phyloP scores from a whole-genome alignment of 2,888 invertebrate genomes.

The Gisinianus flammeolus region DNA sequence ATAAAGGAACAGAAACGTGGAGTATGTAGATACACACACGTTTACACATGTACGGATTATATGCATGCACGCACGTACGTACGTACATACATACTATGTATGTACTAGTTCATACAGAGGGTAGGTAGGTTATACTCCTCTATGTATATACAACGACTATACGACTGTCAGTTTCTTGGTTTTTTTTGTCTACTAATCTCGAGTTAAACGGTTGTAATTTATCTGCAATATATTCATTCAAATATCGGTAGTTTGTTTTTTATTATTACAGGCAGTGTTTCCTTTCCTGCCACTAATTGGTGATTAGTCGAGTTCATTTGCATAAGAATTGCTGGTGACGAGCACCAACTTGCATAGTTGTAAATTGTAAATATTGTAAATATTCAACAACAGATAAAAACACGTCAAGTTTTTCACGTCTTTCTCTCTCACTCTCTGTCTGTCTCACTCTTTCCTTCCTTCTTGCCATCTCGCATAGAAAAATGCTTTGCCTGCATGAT shows the following conservation, averaged over 20 bases:
- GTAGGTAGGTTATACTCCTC: not conserved
- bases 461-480: not conserved
- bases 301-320: not conserved
- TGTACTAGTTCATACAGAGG: no score
- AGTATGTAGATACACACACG: not conserved
- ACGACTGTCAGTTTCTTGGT: not conserved
- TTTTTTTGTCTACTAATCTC: not conserved
- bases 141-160: not conserved
- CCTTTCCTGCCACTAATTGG: conserved; percentile 11
- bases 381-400: not conserved
- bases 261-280: conserved; percentile 3
- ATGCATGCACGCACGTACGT: not conserved
- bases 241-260: conserved; percentile 12
- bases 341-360: not conserved
- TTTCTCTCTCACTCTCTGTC: not conserved
- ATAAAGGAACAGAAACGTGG: not conserved
- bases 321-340: not conserved
- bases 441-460: not conserved
- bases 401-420: not conserved
- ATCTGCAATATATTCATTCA: conserved; percentile 15
- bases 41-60: not conserved
- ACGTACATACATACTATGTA: no score
- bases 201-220: conserved; percentile 25
- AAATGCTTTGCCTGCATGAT: not conserved
- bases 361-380: conserved; percentile 10